These are phyloP conservation scores for Brachionus paranguensis DNA, from an alignment of 1,140 invertebrate species.

Conservation along the genomic window DNA sequence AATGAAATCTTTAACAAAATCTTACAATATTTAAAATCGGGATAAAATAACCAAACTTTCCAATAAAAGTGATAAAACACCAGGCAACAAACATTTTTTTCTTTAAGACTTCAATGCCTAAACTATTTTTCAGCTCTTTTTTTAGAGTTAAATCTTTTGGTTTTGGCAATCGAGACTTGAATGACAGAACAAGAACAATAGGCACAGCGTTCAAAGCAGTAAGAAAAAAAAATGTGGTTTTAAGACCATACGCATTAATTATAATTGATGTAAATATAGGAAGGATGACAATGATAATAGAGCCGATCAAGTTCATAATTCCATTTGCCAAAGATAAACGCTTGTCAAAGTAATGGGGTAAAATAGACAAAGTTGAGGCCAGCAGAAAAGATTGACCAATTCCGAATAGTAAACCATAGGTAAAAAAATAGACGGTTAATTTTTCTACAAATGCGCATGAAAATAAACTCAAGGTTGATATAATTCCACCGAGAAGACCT, in stretches of 20 bases:
- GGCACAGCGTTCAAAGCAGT: background rate
- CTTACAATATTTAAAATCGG: slow-evolving; percentile 27
- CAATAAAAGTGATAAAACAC: background rate
- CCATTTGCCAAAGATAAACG: slow-evolving; percentile 8
- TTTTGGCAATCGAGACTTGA: background rate
- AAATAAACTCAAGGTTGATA: background rate
- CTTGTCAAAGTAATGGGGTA: slow-evolving; percentile 35
- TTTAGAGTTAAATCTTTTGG: background rate
- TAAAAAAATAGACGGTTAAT: slow-evolving; percentile 23
- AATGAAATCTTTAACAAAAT: background rate
- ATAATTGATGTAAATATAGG: slow-evolving; percentile 25
- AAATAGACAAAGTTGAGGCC: background rate
- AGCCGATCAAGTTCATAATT: slow-evolving; percentile 29
- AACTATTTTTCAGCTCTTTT: background rate
- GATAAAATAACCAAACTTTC: slow-evolving; percentile 26
- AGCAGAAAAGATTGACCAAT: slow-evolving; percentile 14
- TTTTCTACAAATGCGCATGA: background rate
- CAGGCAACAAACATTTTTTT: slow-evolving; percentile 25
- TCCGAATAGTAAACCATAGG: slow-evolving; percentile 1
- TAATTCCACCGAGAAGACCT: background rate
- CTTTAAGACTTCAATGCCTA: background rate
- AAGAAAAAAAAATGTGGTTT: slow-evolving; percentile 15
- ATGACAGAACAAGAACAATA: background rate
- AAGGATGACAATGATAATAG: background rate
- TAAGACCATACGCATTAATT: background rate